Conservation (phyloP, 2,113 vertebrate species). For the Notarius lentiginosus region DNA sequence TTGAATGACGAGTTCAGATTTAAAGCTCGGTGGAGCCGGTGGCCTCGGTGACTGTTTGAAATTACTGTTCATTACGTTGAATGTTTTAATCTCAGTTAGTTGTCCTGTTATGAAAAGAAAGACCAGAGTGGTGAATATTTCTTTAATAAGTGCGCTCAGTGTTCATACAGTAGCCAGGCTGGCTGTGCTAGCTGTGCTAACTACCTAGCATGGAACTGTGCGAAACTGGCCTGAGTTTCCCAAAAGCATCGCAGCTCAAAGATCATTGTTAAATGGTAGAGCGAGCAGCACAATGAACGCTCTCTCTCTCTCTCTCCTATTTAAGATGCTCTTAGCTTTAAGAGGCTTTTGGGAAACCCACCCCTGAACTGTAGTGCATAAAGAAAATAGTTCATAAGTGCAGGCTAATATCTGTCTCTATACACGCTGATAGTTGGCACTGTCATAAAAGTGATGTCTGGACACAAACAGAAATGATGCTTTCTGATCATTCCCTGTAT, state of each 20-base stretch:
- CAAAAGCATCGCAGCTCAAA: too few species aligned
- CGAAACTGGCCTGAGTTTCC: too few species aligned
- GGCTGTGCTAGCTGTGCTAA: too few species aligned
- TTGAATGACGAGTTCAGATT: not conserved
- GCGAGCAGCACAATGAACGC: too few species aligned
- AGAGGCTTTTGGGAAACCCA: too few species aligned
- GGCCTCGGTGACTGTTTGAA: not conserved
- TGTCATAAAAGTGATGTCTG: not conserved
- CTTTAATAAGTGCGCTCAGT: not conserved
- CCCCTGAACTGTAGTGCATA: not conserved
- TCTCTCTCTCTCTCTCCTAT: too few species aligned
- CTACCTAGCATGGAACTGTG: not conserved
- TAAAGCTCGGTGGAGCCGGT: conserved; percentile 15
- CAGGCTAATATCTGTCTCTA: not conserved
- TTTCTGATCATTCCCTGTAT: not conserved
- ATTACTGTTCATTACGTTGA: not conserved
- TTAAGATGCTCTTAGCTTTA: too few species aligned
- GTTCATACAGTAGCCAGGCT: not conserved
- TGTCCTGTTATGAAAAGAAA: not conserved
- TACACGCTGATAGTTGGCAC: not conserved
- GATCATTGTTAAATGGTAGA: too few species aligned
- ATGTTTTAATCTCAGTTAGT: not conserved
- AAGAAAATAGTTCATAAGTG: not conserved
- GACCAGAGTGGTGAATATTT: not conserved
- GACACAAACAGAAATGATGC: not conserved